Base-by-base conservation (phyloP, 2,113 vertebrate species). In the Barnardius zonarius region DNA sequence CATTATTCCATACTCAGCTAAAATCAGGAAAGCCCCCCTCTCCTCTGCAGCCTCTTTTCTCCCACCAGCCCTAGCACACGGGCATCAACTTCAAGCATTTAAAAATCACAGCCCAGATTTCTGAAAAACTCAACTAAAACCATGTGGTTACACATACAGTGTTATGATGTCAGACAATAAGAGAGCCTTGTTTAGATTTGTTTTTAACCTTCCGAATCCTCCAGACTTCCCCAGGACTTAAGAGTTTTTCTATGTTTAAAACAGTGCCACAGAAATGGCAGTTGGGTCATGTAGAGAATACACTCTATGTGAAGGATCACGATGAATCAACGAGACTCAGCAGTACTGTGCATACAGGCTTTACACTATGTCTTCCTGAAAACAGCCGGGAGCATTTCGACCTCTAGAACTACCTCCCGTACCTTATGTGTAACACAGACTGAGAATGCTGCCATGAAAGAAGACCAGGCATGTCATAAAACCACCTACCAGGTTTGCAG, bases 61-160 rank as follows among this genome's bases (percentile, higher is more conserved):
- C 24, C 52, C 24, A 22, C 24, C 39, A 43, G 27, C 46, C 33
- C 0, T 1, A 64, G 69, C 33, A 57, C 1, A 3, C 0, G 0
- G 19, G 8, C 20, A 31, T 28, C 35, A 76, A 6, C 17, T 69
- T 41, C 1, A 84, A 46, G 19, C 8, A 27, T 61, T 69, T 77
- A 51, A 83, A 86, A 78, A 22, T 63, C 44, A 30, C 3, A 5
- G 35, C 33, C 46, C 49, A 52, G 6, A 43, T 77, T 83, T 67
- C 76, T 81, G 10, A 6, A 75, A 72, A 87, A 75, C 1, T 33
- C 19, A 89, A 77, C 49, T 28, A 54, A 74, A 67, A 57, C 19
- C 5, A 4, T 37, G 17, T 4, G 1, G 3, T 52, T 62, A n/a
- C 11, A 52, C 23, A 83, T 15, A 39, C 4, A 10, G 23, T 67